phyloP scores from a whole-genome alignment of 2,113 vertebrate species.

The Periophthalmodon schlosseri region DNA sequence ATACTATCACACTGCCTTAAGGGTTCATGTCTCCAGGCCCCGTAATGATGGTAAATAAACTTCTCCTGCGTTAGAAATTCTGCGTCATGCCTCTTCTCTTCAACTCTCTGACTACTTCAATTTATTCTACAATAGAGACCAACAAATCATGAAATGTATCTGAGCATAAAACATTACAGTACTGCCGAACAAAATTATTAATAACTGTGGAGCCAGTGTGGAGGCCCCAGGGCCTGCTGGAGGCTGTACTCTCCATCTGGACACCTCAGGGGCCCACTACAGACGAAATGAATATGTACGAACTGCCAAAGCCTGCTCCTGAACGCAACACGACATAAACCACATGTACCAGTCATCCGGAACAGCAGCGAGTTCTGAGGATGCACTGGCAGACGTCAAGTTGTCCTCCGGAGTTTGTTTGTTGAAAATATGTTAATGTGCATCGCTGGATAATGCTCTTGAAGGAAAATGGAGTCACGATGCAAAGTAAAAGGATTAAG shows the following conservation, averaged over 20 bases:
- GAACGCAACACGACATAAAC: too few relatives aligned
- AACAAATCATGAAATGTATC: too few relatives aligned
- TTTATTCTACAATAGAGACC: too few relatives aligned
- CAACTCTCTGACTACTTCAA: too few relatives aligned
- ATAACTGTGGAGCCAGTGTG: background rate
- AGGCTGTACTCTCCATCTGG: background rate
- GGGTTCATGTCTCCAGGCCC: background rate
- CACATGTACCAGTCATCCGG: too few relatives aligned
- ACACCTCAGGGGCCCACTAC: background rate
- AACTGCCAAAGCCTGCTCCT: too few relatives aligned
- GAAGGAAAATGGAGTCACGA: background rate
- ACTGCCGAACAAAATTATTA: background rate
- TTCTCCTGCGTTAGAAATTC: too few relatives aligned
- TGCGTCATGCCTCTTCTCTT: too few relatives aligned
- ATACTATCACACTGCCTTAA: too few relatives aligned
- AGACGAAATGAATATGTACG: background rate
- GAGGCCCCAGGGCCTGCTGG: background rate
- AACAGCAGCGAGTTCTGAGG: too few relatives aligned
- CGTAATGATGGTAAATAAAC: too few relatives aligned
- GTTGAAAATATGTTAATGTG: slow-evolving; percentile 27
- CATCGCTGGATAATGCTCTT: background rate
- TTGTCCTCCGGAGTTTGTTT: slow-evolving; percentile 19
- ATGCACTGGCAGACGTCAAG: slow-evolving; percentile 3
- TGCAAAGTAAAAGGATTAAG: slow-evolving; percentile 26
- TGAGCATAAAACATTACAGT: background rate